phyloP scores from a whole-genome alignment of 2,797 vertebrate species.

The Phoeniculus purpureus region DNA sequence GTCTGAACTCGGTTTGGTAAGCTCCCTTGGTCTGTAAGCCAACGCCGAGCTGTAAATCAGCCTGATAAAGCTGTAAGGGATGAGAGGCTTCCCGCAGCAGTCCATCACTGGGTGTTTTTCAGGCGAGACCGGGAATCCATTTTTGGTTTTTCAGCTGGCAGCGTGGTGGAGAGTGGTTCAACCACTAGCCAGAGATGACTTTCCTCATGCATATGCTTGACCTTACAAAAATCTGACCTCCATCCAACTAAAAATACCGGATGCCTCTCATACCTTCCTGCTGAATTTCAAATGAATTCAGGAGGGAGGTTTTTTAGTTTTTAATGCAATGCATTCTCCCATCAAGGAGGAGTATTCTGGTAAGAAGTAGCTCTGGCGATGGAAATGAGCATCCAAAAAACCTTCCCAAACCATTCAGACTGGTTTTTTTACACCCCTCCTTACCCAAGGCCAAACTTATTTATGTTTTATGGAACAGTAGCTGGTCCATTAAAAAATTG shows the following conservation, averaged over 20 bases:
- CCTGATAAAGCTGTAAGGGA: background rate
- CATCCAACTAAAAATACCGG: slow-evolving; percentile 56
- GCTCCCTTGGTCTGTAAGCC: background rate
- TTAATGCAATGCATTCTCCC: background rate
- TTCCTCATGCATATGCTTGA: slow-evolving; percentile 6
- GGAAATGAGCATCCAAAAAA: background rate
- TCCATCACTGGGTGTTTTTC: background rate
- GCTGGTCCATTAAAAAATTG: background rate
- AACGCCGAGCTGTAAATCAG: slow-evolving; percentile 24
- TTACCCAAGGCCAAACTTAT: background rate
- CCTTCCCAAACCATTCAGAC: background rate
- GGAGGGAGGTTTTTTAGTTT: background rate
- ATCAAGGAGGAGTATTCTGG: background rate
- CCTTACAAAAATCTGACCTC: slow-evolving; percentile 19
- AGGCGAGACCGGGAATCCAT: background rate
- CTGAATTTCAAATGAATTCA: slow-evolving; percentile 26
- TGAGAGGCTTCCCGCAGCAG: background rate
- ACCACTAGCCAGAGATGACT: slow-evolving; percentile 1
- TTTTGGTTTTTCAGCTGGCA: background rate
- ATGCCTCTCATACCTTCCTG: slow-evolving; percentile 47
- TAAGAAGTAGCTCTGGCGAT: background rate
- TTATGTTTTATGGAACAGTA: background rate
- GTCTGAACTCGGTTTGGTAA: background rate
- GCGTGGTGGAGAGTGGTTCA: background rate
- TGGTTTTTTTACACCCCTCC: background rate